These are phyloP conservation scores for Olivierus martensii DNA, from an alignment of 1,140 invertebrate genomes.

Conservation along the genomic window DNA sequence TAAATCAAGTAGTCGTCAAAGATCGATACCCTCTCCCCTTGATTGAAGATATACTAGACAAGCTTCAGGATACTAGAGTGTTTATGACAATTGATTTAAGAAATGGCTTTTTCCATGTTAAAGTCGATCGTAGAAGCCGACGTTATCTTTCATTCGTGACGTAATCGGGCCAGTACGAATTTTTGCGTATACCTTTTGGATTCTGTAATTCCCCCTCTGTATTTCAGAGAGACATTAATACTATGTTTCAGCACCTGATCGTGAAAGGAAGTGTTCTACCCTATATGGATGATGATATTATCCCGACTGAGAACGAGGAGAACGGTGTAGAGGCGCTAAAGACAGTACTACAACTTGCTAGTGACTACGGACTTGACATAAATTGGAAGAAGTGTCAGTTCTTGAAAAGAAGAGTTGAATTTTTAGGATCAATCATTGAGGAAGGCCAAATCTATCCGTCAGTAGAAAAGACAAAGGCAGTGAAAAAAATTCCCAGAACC, in stretches of 20 bases:
- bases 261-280: background rate
- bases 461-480: background rate
- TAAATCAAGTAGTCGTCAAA: too few species aligned
- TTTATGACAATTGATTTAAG: constrained; percentile 11
- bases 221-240: constrained; percentile 12
- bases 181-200: constrained; percentile 7
- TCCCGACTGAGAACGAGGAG: background rate
- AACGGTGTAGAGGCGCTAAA: background rate
- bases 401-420: background rate
- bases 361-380: background rate
- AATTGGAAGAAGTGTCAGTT: constrained; percentile 8
- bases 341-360: background rate
- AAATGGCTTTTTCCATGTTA: constrained; percentile 11
- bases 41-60: constrained; percentile 1
- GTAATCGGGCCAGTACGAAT: constrained; percentile 3
- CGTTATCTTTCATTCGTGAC: constrained; percentile 13
- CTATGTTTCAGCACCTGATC: background rate
- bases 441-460: background rate
- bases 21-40: constrained; percentile 4
- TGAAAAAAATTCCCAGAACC: background rate
- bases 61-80: background rate
- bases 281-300: constrained; percentile 6
- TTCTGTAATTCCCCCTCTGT: constrained; percentile 4
- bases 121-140: background rate
- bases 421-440: constrained; percentile 10